These are phyloP conservation scores for Mobula hypostoma DNA, from an alignment of 2,113 vertebrate genomes.

Conservation along the genomic window DNA sequence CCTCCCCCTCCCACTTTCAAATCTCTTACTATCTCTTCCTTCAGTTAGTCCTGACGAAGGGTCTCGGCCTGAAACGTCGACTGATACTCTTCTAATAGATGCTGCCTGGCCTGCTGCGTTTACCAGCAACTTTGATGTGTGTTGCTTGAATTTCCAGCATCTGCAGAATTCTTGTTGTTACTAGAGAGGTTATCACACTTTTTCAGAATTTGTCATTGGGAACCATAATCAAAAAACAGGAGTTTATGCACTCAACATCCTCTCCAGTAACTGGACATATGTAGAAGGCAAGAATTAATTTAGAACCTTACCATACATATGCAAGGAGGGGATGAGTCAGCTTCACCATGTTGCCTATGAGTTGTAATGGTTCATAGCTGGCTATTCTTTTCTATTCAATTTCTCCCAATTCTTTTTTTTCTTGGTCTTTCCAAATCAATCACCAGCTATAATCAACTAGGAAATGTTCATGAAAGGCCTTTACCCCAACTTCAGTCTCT, in stretches of 20 bases:
- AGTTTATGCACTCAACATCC: not conserved
- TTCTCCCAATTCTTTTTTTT: not conserved
- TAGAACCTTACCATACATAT: not conserved
- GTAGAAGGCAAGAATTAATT: not conserved
- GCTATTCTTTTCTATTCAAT: not conserved
- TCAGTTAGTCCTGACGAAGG: no score
- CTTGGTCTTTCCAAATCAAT: not conserved
- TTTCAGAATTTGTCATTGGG: not conserved
- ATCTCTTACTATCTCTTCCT: no score
- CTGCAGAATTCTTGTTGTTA: no score
- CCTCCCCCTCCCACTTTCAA: no score
- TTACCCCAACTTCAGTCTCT: not conserved
- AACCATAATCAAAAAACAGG: not conserved
- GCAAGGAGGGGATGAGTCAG: not conserved
- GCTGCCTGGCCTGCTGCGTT: no score
- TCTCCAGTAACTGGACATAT: not conserved
- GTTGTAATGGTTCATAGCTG: not conserved
- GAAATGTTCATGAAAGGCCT: not conserved
- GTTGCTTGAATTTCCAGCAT: no score
- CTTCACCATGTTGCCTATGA: no score
- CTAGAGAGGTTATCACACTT: not conserved
- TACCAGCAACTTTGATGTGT: no score
- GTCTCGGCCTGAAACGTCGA: no score
- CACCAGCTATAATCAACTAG: not conserved
- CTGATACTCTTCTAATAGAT: no score